Conservation (phyloP, 1,140 invertebrate species). For the Caenorhabditis remanei region DNA sequence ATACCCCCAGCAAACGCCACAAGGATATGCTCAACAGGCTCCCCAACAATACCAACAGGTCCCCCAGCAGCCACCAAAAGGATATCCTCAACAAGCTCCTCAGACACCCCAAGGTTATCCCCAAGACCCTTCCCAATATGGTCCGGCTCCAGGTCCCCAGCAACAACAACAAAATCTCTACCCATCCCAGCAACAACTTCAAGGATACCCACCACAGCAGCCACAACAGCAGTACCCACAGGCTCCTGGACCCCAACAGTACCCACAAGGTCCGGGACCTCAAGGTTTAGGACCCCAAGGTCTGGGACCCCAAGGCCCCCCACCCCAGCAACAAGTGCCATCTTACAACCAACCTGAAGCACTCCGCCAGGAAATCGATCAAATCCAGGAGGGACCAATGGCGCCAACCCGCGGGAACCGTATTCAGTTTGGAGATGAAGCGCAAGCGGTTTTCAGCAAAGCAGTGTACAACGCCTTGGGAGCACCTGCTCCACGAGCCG, state of each 20-base stretch:
- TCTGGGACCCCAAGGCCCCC: not conserved
- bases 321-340: constrained; percentile 3
- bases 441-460: constrained; percentile 9
- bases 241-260: not conserved
- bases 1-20: not conserved
- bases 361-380: constrained; percentile 27
- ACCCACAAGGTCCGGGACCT: not conserved
- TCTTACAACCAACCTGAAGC: not conserved
- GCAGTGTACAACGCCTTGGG: constrained; percentile 6
- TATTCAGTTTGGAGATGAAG: constrained; percentile 29
- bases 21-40: not conserved
- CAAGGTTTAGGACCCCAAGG: constrained; percentile 6
- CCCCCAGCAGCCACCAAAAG: not conserved
- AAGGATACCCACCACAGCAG: constrained; percentile 8
- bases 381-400: constrained; percentile 30
- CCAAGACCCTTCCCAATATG: constrained; percentile 23
- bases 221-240: constrained; percentile 15
- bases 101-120: not conserved
- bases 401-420: constrained; percentile 23
- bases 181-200: constrained; percentile 2
- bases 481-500: constrained; percentile 20
- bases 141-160: not conserved
- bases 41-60: not conserved
- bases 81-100: not conserved
- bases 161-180: not conserved